These are phyloP conservation scores for Peromyscus eremicus DNA, from an alignment of 2,797 vertebrate genomes.

Conservation along the genomic window DNA sequence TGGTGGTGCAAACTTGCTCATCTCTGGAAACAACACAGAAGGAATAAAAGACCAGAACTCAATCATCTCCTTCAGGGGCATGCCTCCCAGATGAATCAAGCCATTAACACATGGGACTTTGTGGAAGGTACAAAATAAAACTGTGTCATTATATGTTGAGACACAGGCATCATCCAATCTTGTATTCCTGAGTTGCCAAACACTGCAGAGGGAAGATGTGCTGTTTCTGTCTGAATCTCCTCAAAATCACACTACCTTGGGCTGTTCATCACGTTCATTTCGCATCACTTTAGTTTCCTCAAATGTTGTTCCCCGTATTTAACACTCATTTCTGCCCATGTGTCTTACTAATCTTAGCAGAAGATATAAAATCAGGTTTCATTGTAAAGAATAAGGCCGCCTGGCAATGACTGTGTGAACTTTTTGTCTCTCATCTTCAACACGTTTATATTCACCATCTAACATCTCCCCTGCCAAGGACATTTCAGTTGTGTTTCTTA, in stretches of 20 bases:
- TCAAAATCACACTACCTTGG: background rate
- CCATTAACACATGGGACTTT: background rate
- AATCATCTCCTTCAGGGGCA: background rate
- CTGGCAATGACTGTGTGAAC: background rate
- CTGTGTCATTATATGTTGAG: background rate
- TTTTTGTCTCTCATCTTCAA: constrained; percentile 15
- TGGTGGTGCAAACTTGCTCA: no score
- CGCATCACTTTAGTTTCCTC: background rate
- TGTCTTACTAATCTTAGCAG: constrained; percentile 28
- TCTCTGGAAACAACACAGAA: background rate
- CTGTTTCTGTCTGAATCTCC: background rate
- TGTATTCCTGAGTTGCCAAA: background rate
- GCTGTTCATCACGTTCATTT: background rate
- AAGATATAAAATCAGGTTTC: background rate
- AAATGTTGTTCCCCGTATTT: background rate
- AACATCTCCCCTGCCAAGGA: background rate
- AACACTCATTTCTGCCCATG: background rate
- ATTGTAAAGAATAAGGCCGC: background rate
- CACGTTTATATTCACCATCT: background rate
- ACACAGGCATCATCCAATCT: background rate
- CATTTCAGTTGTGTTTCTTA: background rate
- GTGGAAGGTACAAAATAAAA: background rate
- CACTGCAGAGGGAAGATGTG: background rate
- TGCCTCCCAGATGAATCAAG: background rate
- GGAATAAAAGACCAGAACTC: background rate